Conservation (phyloP, 2,113 vertebrate genomes). For the Notothenia coriiceps region DNA sequence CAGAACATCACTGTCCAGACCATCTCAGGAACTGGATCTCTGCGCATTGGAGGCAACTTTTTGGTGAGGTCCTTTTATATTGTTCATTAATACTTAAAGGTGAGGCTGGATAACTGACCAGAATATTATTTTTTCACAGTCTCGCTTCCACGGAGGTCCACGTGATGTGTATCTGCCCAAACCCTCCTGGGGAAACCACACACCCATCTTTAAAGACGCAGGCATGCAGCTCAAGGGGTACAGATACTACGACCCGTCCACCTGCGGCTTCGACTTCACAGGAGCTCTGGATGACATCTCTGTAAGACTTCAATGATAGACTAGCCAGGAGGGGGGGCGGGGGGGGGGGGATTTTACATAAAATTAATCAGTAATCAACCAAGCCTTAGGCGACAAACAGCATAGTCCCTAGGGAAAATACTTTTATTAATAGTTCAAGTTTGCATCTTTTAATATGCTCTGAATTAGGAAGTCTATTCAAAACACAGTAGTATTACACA, state of each 20-base stretch:
- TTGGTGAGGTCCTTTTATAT: constrained; percentile 85
- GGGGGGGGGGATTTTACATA: not conserved
- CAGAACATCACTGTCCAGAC: constrained; percentile 95
- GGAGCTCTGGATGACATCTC: constrained; percentile 96
- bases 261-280: constrained; percentile 94
- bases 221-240: constrained; percentile 95
- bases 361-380: not conserved
- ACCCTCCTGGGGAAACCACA: constrained; percentile 98
- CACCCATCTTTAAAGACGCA: constrained; percentile 96
- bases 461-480: not conserved
- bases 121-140: constrained; percentile 75
- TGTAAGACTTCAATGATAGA: constrained; percentile 82
- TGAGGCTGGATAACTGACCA: not conserved
- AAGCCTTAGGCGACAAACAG: not conserved
- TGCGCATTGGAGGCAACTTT: constrained; percentile 93
- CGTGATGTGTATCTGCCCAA: constrained; percentile 94
- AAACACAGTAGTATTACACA: not conserved
- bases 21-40: constrained; percentile 96
- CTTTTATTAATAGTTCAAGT: not conserved
- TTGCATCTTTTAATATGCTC: not conserved
- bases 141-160: constrained; percentile 92
- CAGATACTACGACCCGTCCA: constrained; percentile 94
- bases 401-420: not conserved
- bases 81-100: not conserved
- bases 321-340: not conserved